Conservation (phyloP, 2,797 vertebrate genomes). For the Thripadectes ignobilis region DNA sequence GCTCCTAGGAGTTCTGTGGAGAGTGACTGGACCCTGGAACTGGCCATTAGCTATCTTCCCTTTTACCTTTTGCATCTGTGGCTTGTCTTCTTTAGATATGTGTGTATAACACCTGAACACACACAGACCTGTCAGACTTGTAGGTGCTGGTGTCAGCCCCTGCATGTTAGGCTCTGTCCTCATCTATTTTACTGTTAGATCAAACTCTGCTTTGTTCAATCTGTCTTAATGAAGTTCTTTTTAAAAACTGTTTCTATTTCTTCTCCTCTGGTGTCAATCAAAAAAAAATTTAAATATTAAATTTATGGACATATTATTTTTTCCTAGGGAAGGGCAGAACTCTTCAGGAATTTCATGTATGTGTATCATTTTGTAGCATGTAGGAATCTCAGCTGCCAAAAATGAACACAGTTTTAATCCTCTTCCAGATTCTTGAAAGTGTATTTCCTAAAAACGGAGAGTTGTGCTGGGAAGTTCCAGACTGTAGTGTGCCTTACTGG, state of each 20-base stretch:
- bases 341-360: neutral
- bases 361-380: neutral
- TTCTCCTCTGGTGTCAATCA: neutral
- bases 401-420: neutral
- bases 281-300: neutral
- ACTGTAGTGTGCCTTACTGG: neutral
- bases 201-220: neutral
- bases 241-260: neutral
- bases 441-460: neutral
- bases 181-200: neutral
- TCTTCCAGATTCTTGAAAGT: neutral
- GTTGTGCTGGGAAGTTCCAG: neutral
- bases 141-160: neutral
- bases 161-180: neutral
- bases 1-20: neutral
- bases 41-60: neutral
- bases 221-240: neutral
- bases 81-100: rapidly evolving
- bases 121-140: neutral
- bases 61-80: neutral
- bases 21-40: neutral
- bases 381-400: neutral
- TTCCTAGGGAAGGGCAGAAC: neutral
- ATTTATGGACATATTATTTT: neutral
- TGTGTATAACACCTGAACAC: neutral